Base-by-base conservation (phyloP, 2,888 invertebrate genomes). In the Clepsis dumicolana region DNA sequence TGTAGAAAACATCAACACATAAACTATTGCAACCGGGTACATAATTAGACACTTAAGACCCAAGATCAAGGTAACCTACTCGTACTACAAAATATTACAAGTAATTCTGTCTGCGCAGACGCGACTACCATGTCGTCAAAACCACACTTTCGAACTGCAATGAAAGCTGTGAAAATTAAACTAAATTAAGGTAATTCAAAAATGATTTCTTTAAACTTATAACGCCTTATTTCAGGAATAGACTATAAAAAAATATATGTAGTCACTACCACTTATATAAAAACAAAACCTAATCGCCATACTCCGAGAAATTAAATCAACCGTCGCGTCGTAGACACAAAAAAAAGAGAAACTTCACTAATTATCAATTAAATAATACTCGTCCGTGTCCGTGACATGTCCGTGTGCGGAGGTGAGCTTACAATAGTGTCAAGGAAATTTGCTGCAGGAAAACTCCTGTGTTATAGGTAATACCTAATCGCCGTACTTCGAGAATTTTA, bases 121-220 rank as follows among this genome's bases (percentile, higher is more conserved):
- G 18, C 27, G 29, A 14, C 27, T 48, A 60, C 27, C 59, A 44
- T 8, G 48, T 38, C 16, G 38, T 44, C 27, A 41, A 24, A 24
- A 35, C 27, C 18, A 48, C 21, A 35, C 25, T 56, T 24, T 48
- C 27, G 25, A 18, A 66, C 10, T 66, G 44, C 32, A 66, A 12
- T 32, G 18, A 24, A 44, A 44, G 21, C 53, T 25, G 29, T n/a
- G 25, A 61, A 21, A 21, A 48, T 21, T 59, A 32, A 21, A 32
- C 61, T 56, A 62, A 67, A 54, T 38, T 48, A 57, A 65, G 18
- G 18, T 44, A 44, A 18, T 44, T 3, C 16, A 18, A 57, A 32
- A 25, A 48, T 38, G 56, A 62, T 56, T 61, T 48, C 56, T 35
- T 57, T 57, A 50, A 59, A 50, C 62, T 50, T 67, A 41, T 41